Conservation (phyloP, 2,113 vertebrate species). For the Dermatemys mawii region DNA sequence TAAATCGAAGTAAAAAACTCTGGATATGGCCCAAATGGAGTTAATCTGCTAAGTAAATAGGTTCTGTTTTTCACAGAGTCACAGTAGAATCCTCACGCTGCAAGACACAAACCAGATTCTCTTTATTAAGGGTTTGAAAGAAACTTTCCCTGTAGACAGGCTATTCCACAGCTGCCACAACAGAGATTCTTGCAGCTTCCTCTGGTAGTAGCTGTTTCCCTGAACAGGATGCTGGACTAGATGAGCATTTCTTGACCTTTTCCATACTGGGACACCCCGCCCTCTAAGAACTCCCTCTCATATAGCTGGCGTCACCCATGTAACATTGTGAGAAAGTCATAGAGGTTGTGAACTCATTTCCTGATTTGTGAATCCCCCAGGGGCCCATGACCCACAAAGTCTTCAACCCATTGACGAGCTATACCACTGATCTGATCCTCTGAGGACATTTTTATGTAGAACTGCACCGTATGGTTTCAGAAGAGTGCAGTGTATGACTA, state of each 20-base stretch:
- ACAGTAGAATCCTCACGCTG: not conserved
- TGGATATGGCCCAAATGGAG: not conserved
- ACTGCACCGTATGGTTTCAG: not conserved
- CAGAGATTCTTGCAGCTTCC: not conserved
- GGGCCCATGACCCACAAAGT: not conserved
- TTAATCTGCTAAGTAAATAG: not conserved
- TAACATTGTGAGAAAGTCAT: not conserved
- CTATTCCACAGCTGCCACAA: not conserved
- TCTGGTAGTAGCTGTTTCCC: not conserved
- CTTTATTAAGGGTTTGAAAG: not conserved
- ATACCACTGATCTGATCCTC: not conserved
- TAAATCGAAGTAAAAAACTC: not conserved
- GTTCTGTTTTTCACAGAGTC: not conserved
- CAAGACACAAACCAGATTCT: not conserved
- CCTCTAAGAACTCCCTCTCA: not conserved
- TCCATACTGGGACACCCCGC: not conserved
- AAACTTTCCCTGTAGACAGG: not conserved
- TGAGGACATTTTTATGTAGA: not conserved
- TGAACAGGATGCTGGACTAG: not conserved
- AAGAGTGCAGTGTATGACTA: constrained; percentile 32
- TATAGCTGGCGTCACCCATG: not conserved
- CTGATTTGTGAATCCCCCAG: not conserved
- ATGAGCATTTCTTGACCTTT: not conserved
- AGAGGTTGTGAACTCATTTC: not conserved
- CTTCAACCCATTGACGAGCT: not conserved